Evolutionary conservation across 2,797 vertebrate species (phyloP).

Genomic region (Babyrousa celebensis): DNA sequence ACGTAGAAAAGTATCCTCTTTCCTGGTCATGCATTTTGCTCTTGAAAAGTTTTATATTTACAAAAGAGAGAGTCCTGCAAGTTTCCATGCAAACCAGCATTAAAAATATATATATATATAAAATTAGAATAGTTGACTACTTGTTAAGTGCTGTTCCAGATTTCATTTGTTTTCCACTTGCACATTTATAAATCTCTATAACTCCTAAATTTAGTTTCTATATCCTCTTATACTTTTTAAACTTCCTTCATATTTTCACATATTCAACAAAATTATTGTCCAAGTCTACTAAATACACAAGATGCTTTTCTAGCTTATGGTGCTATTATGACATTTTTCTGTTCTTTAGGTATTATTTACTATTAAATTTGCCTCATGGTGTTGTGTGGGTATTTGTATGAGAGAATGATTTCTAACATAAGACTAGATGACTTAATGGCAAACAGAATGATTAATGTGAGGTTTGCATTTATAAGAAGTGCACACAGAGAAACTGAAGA

Average conservation of each 20-base stretch:
- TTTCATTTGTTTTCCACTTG: background rate
- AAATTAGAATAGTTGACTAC: background rate
- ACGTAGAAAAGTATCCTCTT: background rate
- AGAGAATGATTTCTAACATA: background rate
- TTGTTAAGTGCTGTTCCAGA: background rate
- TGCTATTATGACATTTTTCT: background rate
- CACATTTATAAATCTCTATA: background rate
- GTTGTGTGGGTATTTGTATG: no score
- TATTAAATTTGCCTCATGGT: background rate
- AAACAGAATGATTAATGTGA: background rate
- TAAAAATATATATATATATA: background rate
- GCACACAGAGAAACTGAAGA: background rate
- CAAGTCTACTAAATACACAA: background rate
- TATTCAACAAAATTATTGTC: background rate
- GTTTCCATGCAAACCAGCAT: background rate
- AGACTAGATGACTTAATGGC: background rate
- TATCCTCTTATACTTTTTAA: background rate
- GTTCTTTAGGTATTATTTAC: background rate
- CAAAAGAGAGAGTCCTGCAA: background rate
- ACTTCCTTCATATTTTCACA: background rate
- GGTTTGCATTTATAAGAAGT: background rate
- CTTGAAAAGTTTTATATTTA: constrained; percentile 2
- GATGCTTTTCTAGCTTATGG: background rate
- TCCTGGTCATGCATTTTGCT: background rate
- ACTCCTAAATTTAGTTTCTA: background rate